A percentile compares a stretch with the other conserved stretches of the same genome.
phyloP scores from a whole-genome alignment of 2,888 invertebrate genomes.

The Uloborus plumipes region DNA sequence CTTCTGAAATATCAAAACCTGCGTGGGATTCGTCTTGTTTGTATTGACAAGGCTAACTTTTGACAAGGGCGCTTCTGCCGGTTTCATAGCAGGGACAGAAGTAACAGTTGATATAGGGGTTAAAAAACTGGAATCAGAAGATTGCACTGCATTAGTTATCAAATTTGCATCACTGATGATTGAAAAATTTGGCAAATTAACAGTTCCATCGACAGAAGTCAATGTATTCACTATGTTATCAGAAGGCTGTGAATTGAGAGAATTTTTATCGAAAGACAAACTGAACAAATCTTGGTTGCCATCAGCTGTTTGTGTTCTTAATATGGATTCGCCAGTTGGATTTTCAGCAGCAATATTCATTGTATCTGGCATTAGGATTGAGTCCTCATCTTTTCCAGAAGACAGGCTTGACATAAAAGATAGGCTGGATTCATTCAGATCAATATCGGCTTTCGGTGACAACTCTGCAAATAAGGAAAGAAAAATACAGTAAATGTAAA shows the following conservation, averaged over 20 bases:
- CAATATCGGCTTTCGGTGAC: slow-evolving; percentile 49
- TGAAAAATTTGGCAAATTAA: slow-evolving; percentile 21
- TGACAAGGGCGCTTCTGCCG: slow-evolving; percentile 15
- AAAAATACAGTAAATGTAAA: neutral
- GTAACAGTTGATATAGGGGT: slow-evolving; percentile 2
- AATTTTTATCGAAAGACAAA: slow-evolving; percentile 41
- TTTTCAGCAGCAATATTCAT: slow-evolving; percentile 29
- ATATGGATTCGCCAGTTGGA: slow-evolving; percentile 1
- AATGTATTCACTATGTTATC: slow-evolving; percentile 39
- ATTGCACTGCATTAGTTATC: slow-evolving; percentile 30
- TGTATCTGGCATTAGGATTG: slow-evolving; percentile 35
- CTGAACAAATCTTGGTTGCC: slow-evolving; percentile 23
- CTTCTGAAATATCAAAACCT: slow-evolving; percentile 52
- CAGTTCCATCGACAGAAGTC: slow-evolving; percentile 19
- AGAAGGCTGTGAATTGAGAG: slow-evolving; percentile 23
- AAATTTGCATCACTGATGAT: slow-evolving; percentile 23
- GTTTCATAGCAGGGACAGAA: slow-evolving; percentile 9
- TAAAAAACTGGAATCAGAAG: slow-evolving; percentile 23
- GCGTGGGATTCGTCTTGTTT: slow-evolving; percentile 31
- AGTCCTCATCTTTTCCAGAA: slow-evolving; percentile 47
- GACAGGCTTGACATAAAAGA: slow-evolving; percentile 47
- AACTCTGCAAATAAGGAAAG: slow-evolving; percentile 24
- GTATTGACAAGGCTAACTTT: slow-evolving; percentile 23
- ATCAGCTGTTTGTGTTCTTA: slow-evolving; percentile 22
- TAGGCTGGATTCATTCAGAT: slow-evolving; percentile 42